Evolutionary conservation across 2,797 vertebrate genomes (phyloP).

Genomic region (Psittacula echo): DNA sequence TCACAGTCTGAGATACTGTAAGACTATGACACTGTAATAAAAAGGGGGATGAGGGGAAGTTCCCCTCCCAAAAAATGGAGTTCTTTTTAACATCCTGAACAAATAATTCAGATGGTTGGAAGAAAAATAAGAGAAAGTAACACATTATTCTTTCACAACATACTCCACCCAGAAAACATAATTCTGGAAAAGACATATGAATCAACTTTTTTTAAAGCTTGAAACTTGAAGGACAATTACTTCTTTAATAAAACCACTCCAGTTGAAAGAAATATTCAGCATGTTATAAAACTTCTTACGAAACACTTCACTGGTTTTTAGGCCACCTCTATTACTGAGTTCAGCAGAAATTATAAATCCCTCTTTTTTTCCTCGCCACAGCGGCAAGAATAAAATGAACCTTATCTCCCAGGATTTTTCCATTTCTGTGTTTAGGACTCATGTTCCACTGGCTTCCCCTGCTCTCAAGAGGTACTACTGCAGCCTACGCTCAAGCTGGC

Average conservation of each 20-base stretch:
- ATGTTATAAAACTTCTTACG: slow-evolving; percentile 15
- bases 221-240: slow-evolving; percentile 11
- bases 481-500: background rate
- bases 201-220: background rate
- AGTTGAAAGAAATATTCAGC: slow-evolving; percentile 22
- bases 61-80: background rate
- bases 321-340: background rate
- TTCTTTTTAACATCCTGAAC: background rate
- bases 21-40: background rate
- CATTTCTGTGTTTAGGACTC: background rate
- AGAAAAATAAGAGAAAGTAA: background rate
- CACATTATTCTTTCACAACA: slow-evolving; percentile 15
- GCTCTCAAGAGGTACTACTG: background rate
- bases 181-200: background rate
- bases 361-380: background rate
- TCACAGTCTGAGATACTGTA: background rate
- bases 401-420: slow-evolving; percentile 36
- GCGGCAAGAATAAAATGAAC: background rate
- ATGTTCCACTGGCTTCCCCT: background rate
- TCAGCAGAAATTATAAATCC: slow-evolving; percentile 1
- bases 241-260: background rate
- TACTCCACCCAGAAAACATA: background rate
- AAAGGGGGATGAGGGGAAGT: background rate
- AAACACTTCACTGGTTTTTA: background rate
- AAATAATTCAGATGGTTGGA: background rate